Conservation (phyloP, 2,797 vertebrate species). For the Valencia hispanica region DNA sequence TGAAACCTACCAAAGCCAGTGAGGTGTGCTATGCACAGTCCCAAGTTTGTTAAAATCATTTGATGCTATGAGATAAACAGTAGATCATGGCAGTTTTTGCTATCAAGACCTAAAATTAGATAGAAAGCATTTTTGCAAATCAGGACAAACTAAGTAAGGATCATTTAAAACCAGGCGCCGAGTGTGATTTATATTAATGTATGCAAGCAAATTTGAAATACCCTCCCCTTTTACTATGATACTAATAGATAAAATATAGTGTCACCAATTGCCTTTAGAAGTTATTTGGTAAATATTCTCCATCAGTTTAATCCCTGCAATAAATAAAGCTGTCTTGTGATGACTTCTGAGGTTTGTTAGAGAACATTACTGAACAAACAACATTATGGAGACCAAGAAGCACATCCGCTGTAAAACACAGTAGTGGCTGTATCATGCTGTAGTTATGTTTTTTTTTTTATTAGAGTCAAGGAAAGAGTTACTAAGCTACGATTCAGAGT, state of each 20-base stretch:
- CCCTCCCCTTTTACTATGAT: background rate
- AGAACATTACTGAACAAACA: background rate
- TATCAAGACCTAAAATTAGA: background rate
- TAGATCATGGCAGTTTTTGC: background rate
- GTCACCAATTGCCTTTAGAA: background rate
- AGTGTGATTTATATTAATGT: background rate
- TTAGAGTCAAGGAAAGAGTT: background rate
- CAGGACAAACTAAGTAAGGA: background rate
- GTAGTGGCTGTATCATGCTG: no score
- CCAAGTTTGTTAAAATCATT: background rate
- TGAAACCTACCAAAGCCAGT: conserved; percentile 1
- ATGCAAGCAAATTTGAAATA: background rate
- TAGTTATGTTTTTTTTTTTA: background rate
- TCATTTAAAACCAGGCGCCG: background rate
- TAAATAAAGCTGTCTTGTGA: no score
- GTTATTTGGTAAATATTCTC: no score
- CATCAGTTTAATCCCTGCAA: no score
- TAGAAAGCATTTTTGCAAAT: background rate
- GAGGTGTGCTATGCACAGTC: background rate
- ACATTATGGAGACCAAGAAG: background rate
- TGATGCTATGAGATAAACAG: background rate
- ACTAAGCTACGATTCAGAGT: no score
- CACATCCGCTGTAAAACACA: background rate
- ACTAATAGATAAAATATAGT: background rate
- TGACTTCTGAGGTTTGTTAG: no score